A percentile compares a stretch with the other conserved stretches of the same genome.
Conservation (phyloP, 2,113 vertebrate species). For the Eretmochelys imbricata region DNA sequence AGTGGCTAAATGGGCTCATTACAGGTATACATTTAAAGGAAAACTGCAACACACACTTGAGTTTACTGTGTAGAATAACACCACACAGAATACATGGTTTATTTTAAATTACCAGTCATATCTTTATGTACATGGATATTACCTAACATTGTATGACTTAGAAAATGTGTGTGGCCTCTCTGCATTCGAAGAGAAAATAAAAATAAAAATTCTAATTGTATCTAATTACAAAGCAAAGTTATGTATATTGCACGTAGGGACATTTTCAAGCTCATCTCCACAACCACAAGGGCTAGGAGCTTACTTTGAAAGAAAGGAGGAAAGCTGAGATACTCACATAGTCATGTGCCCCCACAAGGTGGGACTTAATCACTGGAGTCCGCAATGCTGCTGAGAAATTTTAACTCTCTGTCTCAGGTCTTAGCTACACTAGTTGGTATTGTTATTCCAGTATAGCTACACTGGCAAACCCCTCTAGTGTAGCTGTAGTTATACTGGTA, state of each 20-base stretch:
- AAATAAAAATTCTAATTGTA: not conserved
- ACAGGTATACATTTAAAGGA: not conserved
- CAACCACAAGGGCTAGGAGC: accelerated
- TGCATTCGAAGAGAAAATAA: not conserved
- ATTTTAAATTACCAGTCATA: not conserved
- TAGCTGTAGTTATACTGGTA: not conserved
- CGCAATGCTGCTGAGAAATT: not conserved
- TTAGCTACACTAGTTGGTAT: not conserved
- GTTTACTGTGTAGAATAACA: not conserved
- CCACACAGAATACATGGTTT: not conserved
- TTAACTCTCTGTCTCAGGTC: not conserved
- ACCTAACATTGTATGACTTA: not conserved
- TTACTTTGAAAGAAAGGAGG: not conserved
- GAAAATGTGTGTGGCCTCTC: not conserved
- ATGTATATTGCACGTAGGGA: not conserved
- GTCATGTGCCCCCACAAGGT: accelerated
- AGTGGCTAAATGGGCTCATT: not conserved
- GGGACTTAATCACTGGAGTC: not conserved
- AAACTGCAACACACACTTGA: accelerated
- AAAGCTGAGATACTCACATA: not conserved
- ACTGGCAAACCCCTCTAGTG: not conserved
- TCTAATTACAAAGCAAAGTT: not conserved
- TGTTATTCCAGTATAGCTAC: not conserved
- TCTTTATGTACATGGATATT: not conserved
- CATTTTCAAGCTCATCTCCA: not conserved